A percentile compares a stretch with the other conserved stretches of the same genome.
These are phyloP conservation scores for Lagenorhynchus albirostris DNA, from an alignment of 2,113 vertebrate genomes.

Conservation along the genomic window DNA sequence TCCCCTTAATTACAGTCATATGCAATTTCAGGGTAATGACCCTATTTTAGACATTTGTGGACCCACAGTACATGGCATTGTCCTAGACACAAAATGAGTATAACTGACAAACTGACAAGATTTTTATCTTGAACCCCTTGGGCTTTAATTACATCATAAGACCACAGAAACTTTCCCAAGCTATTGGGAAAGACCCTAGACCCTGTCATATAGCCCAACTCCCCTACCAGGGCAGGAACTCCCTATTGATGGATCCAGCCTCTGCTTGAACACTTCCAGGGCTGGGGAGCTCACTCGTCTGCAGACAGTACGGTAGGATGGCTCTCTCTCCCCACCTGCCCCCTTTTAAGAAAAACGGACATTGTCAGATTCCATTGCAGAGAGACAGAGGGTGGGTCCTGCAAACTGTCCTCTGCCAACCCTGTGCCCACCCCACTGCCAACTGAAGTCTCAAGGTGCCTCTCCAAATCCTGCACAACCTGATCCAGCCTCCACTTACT, in stretches of 20 bases:
- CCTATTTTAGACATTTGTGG: neutral
- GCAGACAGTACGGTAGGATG: neutral
- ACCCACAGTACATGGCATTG: neutral
- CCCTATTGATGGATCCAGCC: neutral
- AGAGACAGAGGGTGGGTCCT: neutral
- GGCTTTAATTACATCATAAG: neutral
- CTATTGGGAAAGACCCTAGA: neutral
- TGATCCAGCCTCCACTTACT: neutral
- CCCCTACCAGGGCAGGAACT: neutral
- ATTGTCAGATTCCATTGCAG: neutral
- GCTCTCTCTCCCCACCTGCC: neutral
- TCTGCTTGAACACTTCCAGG: neutral
- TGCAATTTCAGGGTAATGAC: neutral
- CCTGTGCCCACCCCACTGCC: neutral
- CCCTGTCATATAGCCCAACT: neutral
- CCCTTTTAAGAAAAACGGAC: neutral
- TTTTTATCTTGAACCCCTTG: neutral
- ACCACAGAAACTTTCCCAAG: slow-evolving; percentile 12
- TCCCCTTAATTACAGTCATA: neutral
- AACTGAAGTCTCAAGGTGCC: neutral
- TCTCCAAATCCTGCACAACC: neutral
- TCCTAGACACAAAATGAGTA: neutral
- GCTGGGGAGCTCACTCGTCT: neutral
- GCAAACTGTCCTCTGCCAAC: neutral
- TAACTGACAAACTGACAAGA: neutral